These are phyloP conservation scores for Rostratula benghalensis DNA, from an alignment of 2,113 vertebrate species.

Conservation along the genomic window DNA sequence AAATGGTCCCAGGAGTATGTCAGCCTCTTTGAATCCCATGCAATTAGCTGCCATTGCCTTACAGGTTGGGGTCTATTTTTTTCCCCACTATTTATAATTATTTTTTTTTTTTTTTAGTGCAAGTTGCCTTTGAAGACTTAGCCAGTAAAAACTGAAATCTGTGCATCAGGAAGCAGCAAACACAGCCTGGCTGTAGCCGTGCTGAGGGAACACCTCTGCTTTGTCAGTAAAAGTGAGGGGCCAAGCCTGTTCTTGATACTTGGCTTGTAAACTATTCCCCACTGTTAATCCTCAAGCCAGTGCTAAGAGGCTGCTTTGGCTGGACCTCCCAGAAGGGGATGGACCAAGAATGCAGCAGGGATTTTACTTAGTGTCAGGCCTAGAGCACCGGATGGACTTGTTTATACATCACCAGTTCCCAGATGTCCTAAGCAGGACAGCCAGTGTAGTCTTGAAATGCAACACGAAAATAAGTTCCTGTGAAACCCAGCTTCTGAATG, in stretches of 20 bases:
- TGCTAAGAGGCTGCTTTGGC: not conserved
- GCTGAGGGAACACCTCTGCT: not conserved
- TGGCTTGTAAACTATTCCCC: not conserved
- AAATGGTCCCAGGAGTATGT: not conserved
- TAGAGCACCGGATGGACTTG: not conserved
- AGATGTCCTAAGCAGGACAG: not conserved
- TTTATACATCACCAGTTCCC: not conserved
- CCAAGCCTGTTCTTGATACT: not conserved
- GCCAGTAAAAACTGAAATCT: not conserved
- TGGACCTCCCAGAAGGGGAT: not conserved
- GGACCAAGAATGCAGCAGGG: not conserved
- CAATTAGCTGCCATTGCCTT: not conserved
- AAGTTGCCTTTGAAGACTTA: not conserved
- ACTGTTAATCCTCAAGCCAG: not conserved
- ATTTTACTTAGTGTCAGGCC: not conserved
- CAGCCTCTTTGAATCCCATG: not conserved
- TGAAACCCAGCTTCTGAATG: not conserved
- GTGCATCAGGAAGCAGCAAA: not conserved
- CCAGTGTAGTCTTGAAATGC: not conserved
- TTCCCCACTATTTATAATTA: not conserved
- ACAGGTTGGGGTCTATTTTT: not conserved
- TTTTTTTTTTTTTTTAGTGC: not conserved
- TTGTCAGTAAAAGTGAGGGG: not conserved
- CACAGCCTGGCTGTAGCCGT: not conserved
- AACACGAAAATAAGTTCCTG: not conserved